phyloP scores from a whole-genome alignment of 2,797 vertebrate species.

The Perodicticus potto region DNA sequence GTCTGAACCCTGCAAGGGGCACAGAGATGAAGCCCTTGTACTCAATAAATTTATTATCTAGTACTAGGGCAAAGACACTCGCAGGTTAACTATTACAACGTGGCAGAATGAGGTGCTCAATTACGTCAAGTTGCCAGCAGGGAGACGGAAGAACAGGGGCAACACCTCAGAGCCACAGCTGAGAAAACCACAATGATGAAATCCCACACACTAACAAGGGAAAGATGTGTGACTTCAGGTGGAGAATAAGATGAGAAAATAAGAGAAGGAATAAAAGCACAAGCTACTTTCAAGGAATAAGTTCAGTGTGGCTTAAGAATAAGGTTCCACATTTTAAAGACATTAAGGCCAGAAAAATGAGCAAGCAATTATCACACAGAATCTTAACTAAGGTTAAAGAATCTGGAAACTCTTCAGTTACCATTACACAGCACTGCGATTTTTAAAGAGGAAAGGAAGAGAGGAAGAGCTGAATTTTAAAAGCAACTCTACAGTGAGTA shows the following conservation, averaged over 20 bases:
- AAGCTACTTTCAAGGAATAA: neutral
- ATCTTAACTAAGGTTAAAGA: neutral
- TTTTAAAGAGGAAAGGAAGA: rapidly evolving
- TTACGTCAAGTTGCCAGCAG: too few relatives aligned
- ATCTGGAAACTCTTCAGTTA: too few relatives aligned
- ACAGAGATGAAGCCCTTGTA: neutral
- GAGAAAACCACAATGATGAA: rapidly evolving
- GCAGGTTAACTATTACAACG: neutral
- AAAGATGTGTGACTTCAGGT: rapidly evolving
- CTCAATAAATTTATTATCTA: too few relatives aligned
- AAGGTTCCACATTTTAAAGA: neutral
- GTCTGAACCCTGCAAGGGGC: neutral
- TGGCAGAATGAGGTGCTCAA: neutral
- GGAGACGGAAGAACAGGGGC: too few relatives aligned
- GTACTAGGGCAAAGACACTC: too few relatives aligned
- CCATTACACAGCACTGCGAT: neutral
- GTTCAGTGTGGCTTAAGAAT: neutral
- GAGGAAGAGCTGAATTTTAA: neutral
- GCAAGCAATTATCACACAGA: rapidly evolving
- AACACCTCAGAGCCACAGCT: neutral
- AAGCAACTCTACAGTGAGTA: neutral
- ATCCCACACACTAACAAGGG: neutral
- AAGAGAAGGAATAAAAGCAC: neutral
- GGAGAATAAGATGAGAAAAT: neutral
- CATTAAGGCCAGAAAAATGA: neutral